Evolutionary conservation across 2,113 vertebrate genomes (phyloP).

Genomic region (Eclectus roratus): DNA sequence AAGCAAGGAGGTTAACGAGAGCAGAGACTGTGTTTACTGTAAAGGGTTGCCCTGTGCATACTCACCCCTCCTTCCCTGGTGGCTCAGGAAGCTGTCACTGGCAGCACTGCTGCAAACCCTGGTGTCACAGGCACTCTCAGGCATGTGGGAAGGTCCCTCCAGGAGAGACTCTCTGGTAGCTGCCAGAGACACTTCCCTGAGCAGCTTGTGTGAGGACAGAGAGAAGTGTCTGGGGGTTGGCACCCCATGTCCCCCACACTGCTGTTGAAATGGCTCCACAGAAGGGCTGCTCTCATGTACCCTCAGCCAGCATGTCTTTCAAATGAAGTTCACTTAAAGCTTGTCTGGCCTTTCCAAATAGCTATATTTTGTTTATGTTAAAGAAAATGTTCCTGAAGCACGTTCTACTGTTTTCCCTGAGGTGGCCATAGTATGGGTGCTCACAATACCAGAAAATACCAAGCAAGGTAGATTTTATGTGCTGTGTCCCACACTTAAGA

Average conservation of each 20-base stretch:
- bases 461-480: not conserved
- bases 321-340: not conserved
- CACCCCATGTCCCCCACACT: accelerated
- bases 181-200: not conserved
- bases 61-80: not conserved
- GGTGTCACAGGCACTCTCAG: not conserved
- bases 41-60: not conserved
- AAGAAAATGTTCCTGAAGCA: not conserved
- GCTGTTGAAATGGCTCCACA: not conserved
- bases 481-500: not conserved
- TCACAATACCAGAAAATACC: not conserved
- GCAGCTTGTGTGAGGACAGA: not conserved
- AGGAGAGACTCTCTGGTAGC: not conserved
- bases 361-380: not conserved
- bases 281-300: not conserved
- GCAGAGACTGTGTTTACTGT: not conserved
- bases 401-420: not conserved
- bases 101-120: not conserved
- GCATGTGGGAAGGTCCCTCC: not conserved
- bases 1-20: not conserved
- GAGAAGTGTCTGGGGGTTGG: not conserved
- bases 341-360: not conserved
- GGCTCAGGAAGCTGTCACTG: not conserved
- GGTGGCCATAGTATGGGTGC: not conserved
- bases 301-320: not conserved